Evolutionary conservation across 2,797 vertebrate genomes (phyloP).

Genomic region (Picus viridis): DNA sequence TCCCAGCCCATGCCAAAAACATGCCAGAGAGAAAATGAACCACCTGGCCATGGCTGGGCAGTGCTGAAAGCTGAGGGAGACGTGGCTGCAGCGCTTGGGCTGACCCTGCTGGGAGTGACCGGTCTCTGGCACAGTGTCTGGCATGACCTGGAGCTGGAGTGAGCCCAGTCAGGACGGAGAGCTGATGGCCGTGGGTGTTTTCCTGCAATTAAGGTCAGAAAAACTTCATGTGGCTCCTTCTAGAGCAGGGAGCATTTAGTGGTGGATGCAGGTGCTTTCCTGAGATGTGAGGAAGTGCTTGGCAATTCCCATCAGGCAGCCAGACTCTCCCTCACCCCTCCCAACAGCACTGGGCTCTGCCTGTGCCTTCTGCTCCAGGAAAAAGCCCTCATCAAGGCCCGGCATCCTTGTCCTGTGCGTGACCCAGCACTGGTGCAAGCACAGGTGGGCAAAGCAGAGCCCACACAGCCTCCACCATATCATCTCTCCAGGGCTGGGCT

Average conservation of each 20-base stretch:
- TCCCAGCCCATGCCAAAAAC: not conserved
- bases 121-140: not conserved
- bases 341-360: not conserved
- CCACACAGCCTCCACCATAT: not conserved
- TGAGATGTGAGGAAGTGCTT: not conserved
- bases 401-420: not conserved
- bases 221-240: not conserved
- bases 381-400: not conserved
- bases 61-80: not conserved
- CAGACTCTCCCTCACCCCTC: not conserved
- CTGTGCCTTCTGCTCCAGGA: not conserved
- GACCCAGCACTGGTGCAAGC: accelerated
- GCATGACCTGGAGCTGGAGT: not conserved
- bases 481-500: not conserved
- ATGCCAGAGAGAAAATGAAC: not conserved
- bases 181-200: not conserved
- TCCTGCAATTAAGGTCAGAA: not conserved
- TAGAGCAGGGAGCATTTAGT: not conserved
- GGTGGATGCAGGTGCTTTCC: slow-evolving; percentile 5
- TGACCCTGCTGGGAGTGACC: not conserved
- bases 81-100: not conserved
- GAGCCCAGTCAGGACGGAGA: not conserved
- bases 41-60: not conserved
- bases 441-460: not conserved
- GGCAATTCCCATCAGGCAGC: not conserved